Evolutionary conservation across 2,797 vertebrate genomes (phyloP), one percentile per base, ranked within the genome.

Genomic region (Telmatherina bonti): DNA sequence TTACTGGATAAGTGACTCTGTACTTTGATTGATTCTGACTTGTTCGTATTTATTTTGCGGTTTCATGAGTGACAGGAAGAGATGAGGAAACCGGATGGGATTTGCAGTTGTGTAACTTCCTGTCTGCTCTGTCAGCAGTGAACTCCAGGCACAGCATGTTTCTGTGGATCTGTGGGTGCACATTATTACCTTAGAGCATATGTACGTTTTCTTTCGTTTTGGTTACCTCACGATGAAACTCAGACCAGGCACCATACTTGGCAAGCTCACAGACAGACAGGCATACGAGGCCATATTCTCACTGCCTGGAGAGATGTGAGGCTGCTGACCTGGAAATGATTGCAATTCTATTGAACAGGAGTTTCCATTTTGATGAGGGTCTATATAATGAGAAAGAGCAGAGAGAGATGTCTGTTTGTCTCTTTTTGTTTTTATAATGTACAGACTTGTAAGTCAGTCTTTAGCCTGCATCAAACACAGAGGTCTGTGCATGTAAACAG

Each of bases 311-410:
- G 88, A 68, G 41, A 76, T 79, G 69, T 78, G 83, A 51, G 49
- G 49, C 43, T 87, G 61, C 22, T 90, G 91, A 92, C 90, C 90
- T 90, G 89, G 85, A 90, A 89, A 72, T 88, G 51, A 89, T 91
- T 61, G 16, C 49, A 18, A 24, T 47, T 79, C 51, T 76, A 91
- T 89, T 74, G 88, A 88, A 73, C 70, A 56, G 26, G 43, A 85
- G 83, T 88, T 91, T 91, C 87, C 85, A 78, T 83, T 79, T 61
- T 61, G 75, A 86, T 80, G 67, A 76, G 61, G 2, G n/a, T 43
- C 35, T n/a, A 3, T 80, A 45, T 43, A 43, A 60, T 20, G 54
- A 79, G 59, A 56, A 22, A 51, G 18, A 45, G 51, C 59, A 70
- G 7, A 31, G 54, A 56, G 31, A 67, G 20, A 54, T 13, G 72